A percentile compares a stretch with the other conserved stretches of the same genome.
Conservation (phyloP, 2,888 invertebrate genomes). For the Stenodema calcarata region DNA sequence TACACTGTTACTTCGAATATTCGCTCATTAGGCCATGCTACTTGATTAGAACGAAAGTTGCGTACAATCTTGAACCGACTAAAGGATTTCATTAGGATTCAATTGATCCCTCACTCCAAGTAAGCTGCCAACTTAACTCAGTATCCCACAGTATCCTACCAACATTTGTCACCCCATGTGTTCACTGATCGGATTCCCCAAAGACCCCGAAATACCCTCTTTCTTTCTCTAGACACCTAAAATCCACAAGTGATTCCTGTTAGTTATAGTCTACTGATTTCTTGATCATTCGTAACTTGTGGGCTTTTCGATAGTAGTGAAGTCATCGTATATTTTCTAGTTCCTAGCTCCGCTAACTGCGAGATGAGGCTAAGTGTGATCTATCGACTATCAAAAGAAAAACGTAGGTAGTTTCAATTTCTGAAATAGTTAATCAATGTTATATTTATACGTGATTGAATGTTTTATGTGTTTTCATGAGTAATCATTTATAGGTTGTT, state of each 20-base stretch:
- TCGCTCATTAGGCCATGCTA: too few species aligned
- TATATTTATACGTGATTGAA: slow-evolving; percentile 44
- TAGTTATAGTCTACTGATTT: background rate
- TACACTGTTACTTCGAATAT: too few species aligned
- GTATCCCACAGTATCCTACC: background rate
- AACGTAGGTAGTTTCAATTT: background rate
- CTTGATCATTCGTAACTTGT: background rate
- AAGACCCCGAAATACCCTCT: background rate
- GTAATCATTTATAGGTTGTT: slow-evolving; percentile 36
- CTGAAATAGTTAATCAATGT: slow-evolving; percentile 25
- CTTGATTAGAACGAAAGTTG: too few species aligned
- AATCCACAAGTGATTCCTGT: background rate
- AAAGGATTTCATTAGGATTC: too few species aligned
- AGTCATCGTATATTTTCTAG: slow-evolving; percentile 21
- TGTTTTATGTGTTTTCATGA: slow-evolving; percentile 14
- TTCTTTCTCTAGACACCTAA: background rate
- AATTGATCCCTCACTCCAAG: too few species aligned
- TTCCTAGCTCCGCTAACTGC: slow-evolving; percentile 30
- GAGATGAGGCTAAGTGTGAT: slow-evolving; percentile 34
- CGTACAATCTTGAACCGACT: too few species aligned
- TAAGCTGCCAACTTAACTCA: too few species aligned
- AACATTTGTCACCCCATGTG: background rate
- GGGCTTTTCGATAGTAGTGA: background rate
- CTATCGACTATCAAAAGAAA: slow-evolving; percentile 42
- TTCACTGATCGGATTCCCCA: background rate